Conservation (phyloP, 1,140 invertebrate species). For the Zaprionus kolodkinae region DNA sequence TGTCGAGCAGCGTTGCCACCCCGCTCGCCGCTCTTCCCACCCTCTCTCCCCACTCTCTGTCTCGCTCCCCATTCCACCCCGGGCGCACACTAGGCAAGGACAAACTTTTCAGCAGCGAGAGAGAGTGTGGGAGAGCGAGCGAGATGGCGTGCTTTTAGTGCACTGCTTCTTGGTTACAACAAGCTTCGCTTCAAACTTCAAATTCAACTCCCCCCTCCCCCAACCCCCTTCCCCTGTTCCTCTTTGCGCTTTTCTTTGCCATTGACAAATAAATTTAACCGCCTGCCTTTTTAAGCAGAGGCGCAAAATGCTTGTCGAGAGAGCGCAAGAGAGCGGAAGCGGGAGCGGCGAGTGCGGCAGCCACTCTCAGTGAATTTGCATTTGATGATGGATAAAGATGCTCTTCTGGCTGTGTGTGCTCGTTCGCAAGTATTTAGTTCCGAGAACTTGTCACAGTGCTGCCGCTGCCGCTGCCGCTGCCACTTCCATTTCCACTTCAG, state of each 20-base stretch:
- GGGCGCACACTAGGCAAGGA: conserved; percentile 31
- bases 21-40: not conserved
- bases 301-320: not conserved
- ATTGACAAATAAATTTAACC: conserved; percentile 73
- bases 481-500: not conserved
- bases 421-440: conserved; percentile 20
- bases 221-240: not conserved
- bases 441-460: conserved; percentile 20
- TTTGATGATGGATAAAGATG: conserved; percentile 60
- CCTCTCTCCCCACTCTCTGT: not conserved
- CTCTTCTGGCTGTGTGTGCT: conserved; percentile 40
- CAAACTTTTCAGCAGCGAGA: conserved; percentile 34
- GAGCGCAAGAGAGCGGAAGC: not conserved
- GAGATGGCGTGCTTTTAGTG: conserved; percentile 53
- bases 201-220: conserved; percentile 5
- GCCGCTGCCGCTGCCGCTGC: not conserved
- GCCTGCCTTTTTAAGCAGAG: conserved; percentile 28
- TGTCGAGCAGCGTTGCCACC: conserved; percentile 40
- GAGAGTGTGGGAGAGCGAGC: not conserved
- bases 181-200: conserved; percentile 38
- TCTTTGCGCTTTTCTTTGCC: conserved; percentile 74
- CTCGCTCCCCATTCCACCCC: not conserved
- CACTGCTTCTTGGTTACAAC: conserved; percentile 42
- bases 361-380: conserved; percentile 58
- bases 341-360: not conserved